phyloP scores from a whole-genome alignment of 1,140 invertebrate species.

The Archegozetes longisetosus region DNA sequence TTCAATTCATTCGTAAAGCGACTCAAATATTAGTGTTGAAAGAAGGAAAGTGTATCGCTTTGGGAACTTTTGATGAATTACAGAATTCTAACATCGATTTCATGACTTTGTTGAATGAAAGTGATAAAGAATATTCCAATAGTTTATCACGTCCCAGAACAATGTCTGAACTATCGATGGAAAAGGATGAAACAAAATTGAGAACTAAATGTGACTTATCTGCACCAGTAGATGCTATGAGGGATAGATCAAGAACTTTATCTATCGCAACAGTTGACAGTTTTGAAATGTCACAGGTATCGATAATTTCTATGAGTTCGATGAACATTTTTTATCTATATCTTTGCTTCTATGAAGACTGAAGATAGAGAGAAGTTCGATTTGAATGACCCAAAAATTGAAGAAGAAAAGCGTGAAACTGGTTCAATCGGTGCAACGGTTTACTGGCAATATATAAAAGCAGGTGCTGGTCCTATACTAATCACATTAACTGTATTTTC shows the following conservation, averaged over 20 bases:
- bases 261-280: neutral
- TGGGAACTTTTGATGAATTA: conserved; percentile 11
- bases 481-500: conserved; percentile 13
- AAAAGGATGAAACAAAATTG: neutral
- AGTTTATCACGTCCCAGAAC: too few relatives aligned
- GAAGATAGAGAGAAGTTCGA: conserved; percentile 2
- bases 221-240: neutral
- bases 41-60: conserved; percentile 28
- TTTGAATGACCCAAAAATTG: conserved; percentile 4
- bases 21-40: conserved; percentile 10
- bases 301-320: neutral
- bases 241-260: neutral
- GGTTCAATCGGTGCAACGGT: conserved; percentile 18
- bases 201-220: neutral
- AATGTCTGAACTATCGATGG: too few relatives aligned
- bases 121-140: neutral
- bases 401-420: conserved; percentile 17
- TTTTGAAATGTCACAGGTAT: neutral
- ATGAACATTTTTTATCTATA: neutral
- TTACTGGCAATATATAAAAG: conserved; percentile 5
- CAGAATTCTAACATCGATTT: neutral
- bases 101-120: neutral
- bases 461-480: conserved; percentile 4
- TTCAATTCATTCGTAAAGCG: conserved; percentile 28
- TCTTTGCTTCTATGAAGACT: neutral